Evolutionary conservation across 2,888 invertebrate species (phyloP).

Genomic region (Vandiemenella viatica): DNA sequence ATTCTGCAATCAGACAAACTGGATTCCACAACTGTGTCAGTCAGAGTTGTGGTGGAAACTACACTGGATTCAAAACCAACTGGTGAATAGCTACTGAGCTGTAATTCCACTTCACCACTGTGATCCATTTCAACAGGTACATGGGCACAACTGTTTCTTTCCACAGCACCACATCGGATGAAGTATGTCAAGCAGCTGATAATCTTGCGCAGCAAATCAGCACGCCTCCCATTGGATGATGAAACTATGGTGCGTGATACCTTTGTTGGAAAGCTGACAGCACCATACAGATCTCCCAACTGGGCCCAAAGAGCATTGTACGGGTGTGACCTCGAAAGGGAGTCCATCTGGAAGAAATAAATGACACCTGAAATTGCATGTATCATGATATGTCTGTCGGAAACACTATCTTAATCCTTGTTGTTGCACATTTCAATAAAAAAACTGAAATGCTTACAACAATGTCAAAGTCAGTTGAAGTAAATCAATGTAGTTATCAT

Average conservation of each 20-base stretch:
- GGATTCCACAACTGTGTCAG: too few species aligned
- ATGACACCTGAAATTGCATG: too few species aligned
- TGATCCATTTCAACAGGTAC: neutral
- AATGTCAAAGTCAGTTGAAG: too few species aligned
- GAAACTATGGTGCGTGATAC: conserved; percentile 67
- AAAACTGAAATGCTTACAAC: too few species aligned
- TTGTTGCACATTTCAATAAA: too few species aligned
- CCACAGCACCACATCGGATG: conserved; percentile 51
- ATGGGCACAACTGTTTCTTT: neutral
- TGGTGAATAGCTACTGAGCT: too few species aligned
- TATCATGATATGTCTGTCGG: too few species aligned
- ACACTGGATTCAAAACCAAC: too few species aligned
- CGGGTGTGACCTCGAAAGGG: conserved; percentile 43
- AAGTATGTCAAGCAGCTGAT: conserved; percentile 74
- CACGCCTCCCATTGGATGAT: conserved; percentile 37
- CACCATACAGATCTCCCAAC: conserved; percentile 72
- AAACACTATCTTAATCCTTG: too few species aligned
- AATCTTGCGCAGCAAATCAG: conserved; percentile 52
- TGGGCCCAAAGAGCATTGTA: conserved; percentile 88
- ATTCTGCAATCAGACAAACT: too few species aligned
- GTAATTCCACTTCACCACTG: neutral
- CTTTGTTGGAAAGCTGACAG: conserved; percentile 60
- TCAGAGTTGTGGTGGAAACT: neutral
- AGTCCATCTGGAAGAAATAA: conserved; percentile 28
- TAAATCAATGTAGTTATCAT: too few species aligned